These are phyloP conservation scores for Cheilosia urbana DNA, from an alignment of 2,888 invertebrate species.

Conservation along the genomic window DNA sequence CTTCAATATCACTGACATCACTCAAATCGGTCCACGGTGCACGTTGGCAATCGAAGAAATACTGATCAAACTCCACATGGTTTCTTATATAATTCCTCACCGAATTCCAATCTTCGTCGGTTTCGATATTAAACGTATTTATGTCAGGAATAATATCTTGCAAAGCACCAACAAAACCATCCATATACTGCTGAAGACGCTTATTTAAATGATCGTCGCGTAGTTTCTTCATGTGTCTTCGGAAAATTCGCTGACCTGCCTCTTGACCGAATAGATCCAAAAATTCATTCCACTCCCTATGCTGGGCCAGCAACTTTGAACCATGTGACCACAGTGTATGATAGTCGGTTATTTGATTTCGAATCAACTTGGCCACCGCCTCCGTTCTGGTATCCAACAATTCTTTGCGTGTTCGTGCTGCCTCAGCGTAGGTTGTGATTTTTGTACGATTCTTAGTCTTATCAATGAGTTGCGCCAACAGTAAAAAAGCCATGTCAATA, in stretches of 20 bases:
- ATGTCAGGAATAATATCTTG: conserved; percentile 92
- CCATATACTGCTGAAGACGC: conserved; percentile 90
- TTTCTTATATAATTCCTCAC: conserved; percentile 93
- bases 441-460: conserved; percentile 90
- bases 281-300: conserved; percentile 95
- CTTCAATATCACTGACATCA: conserved; percentile 86
- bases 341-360: conserved; percentile 92
- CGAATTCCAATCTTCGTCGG: conserved; percentile 92
- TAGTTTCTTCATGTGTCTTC: conserved; percentile 91
- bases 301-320: conserved; percentile 92
- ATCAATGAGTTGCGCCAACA: conserved; percentile 96
- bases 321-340: conserved; percentile 94
- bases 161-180: conserved; percentile 90
- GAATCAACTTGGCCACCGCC: conserved; percentile 93
- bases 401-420: conserved; percentile 93
- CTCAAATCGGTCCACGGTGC: conserved; percentile 91
- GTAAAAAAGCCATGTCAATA: conserved; percentile 95
- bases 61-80: conserved; percentile 96
- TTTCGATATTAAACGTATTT: conserved; percentile 85
- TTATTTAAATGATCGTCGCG: conserved; percentile 92
- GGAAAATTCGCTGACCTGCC: conserved; percentile 90
- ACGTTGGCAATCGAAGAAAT: conserved; percentile 94
- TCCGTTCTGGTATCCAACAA: conserved; percentile 95
- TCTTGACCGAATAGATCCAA: conserved; percentile 95
- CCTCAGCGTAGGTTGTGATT: conserved; percentile 91